Percentiles rank a stretch among this genome's conserved stretches.
These are phyloP conservation scores for Antechinus flavipes DNA, from an alignment of 2,113 vertebrate species.

Conservation along the genomic window DNA sequence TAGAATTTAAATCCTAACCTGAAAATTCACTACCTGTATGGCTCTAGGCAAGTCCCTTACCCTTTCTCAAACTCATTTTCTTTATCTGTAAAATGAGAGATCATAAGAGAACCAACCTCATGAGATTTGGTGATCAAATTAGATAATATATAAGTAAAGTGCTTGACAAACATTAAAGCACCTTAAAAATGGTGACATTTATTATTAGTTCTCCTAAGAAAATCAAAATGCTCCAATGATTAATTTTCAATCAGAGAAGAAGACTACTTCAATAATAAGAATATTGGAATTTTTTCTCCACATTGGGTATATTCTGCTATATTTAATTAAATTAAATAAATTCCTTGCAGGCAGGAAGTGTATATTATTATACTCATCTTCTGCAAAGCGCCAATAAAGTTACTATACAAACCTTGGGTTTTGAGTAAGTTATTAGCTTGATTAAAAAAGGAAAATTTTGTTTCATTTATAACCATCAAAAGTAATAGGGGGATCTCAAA, in stretches of 20 bases:
- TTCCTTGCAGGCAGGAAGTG: background rate
- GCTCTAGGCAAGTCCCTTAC: background rate
- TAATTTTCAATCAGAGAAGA: background rate
- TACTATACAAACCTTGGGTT: background rate
- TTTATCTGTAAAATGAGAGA: background rate
- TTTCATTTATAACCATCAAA: slow-evolving; percentile 10
- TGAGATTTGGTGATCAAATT: background rate
- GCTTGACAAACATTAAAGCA: background rate
- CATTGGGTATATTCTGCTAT: background rate
- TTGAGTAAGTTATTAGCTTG: background rate
- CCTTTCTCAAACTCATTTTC: background rate
- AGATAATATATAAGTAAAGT: background rate
- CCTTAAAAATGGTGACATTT: background rate
- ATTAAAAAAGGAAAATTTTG: slow-evolving; percentile 5
- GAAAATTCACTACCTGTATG: background rate
- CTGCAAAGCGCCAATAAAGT: background rate
- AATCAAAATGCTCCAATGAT: slow-evolving; percentile 2
- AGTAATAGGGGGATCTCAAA: background rate
- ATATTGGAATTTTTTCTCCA: background rate
- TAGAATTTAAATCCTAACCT: background rate
- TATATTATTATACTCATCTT: slow-evolving; percentile 4
- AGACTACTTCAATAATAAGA: background rate
- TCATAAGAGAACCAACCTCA: background rate
- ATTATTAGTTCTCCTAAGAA: background rate
- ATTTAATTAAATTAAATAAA: background rate